phyloP scores from a whole-genome alignment of 2,113 vertebrate genomes.

The Ochotona curzoniae region DNA sequence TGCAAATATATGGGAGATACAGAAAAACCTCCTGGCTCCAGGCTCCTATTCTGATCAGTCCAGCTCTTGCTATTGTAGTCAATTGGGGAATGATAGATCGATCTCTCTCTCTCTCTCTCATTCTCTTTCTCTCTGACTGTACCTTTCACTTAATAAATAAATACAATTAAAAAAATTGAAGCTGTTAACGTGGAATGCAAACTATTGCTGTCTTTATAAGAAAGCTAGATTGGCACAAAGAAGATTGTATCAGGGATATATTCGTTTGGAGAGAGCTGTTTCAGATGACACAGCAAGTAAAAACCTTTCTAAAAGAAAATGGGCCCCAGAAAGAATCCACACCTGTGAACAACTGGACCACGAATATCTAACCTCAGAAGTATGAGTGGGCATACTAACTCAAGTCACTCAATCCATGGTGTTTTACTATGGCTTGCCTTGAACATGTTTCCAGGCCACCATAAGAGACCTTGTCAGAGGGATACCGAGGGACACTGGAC shows the following conservation, averaged over 20 bases:
- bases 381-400: not conserved
- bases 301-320: too few relatives aligned
- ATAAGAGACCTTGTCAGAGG: not conserved
- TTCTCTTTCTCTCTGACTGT: too few relatives aligned
- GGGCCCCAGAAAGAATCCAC: not conserved
- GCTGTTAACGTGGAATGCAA: not conserved
- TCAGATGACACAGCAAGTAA: not conserved
- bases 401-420: too few relatives aligned
- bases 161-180: not conserved
- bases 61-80: too few relatives aligned
- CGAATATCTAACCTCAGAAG: not conserved
- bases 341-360: not conserved
- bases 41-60: too few relatives aligned
- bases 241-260: not conserved
- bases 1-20: too few relatives aligned
- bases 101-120: too few relatives aligned
- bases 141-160: too few relatives aligned
- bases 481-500: not conserved
- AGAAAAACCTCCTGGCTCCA: too few relatives aligned
- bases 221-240: not conserved
- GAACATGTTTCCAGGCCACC: not conserved
- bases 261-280: too few relatives aligned
- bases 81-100: too few relatives aligned
- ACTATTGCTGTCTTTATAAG: accelerated
- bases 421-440: not conserved